Evolutionary conservation across 2,113 vertebrate species (phyloP).

Genomic region (Lophura nycthemera): DNA sequence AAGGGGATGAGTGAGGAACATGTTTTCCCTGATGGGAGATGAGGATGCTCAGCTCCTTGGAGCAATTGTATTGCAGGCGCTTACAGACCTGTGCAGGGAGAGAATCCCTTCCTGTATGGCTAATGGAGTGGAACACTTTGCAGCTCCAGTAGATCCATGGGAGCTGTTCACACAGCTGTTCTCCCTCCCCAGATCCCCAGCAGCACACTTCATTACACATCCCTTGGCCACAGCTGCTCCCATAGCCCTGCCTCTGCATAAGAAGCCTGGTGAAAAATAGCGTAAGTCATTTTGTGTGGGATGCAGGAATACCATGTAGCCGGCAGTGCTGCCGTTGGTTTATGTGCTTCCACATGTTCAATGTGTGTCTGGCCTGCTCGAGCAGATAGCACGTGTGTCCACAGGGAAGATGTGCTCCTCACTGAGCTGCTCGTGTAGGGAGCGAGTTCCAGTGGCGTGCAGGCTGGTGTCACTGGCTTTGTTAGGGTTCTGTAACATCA

Average conservation of each 20-base stretch:
- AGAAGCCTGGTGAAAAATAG: background rate
- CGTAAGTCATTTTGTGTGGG: fast-evolving
- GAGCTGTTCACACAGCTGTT: slow-evolving; percentile 11
- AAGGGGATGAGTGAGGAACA: background rate
- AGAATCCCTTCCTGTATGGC: background rate
- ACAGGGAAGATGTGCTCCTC: background rate
- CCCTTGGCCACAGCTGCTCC: background rate
- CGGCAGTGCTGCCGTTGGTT: background rate
- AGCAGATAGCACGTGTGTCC: background rate
- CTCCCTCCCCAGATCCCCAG: background rate
- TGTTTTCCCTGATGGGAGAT: background rate
- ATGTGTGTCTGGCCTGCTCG: background rate
- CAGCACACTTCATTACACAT: background rate
- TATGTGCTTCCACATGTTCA: background rate
- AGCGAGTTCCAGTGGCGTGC: fast-evolving
- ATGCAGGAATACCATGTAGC: background rate
- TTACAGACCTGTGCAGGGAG: background rate
- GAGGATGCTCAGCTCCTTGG: background rate
- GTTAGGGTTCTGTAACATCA: background rate
- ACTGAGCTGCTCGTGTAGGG: background rate
- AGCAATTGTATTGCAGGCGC: fast-evolving
- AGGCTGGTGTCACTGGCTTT: background rate
- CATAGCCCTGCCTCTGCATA: background rate
- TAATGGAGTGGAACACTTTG: background rate
- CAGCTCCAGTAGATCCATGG: background rate